phyloP scores from a whole-genome alignment of 2,797 vertebrate genomes.

The Chelidonichthys spinosus region DNA sequence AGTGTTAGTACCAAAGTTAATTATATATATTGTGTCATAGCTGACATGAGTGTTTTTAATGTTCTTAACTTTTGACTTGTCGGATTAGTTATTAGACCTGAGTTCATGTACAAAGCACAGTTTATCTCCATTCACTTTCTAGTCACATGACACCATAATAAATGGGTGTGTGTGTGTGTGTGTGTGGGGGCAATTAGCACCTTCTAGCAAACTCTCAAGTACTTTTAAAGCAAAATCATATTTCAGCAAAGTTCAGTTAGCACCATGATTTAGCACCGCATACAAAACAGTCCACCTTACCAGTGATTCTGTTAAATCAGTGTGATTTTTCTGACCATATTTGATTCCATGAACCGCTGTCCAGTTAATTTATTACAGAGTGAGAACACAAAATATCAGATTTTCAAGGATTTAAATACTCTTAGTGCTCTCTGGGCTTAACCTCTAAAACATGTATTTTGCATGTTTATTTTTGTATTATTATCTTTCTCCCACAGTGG shows the following conservation, averaged over 20 bases:
- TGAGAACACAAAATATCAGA: neutral
- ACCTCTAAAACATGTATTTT: neutral
- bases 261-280: conserved; percentile 40
- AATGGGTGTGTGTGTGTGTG: neutral
- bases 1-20: neutral
- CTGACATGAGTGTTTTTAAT: neutral
- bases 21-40: neutral
- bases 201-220: conserved; percentile 10
- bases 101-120: conserved; percentile 1
- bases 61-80: neutral
- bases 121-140: neutral
- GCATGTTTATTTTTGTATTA: no score
- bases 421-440: neutral
- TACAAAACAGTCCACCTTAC: neutral
- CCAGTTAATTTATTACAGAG: neutral
- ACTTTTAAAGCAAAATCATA: neutral
- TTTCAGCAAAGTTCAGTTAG: conserved; percentile 17
- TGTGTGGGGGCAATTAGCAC: conserved; percentile 1
- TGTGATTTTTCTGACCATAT: neutral
- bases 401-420: no score
- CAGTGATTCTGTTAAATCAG: neutral
- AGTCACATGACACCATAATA: neutral
- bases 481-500: no score
- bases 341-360: neutral
- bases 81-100: neutral